Evolutionary conservation across 1,140 invertebrate genomes (phyloP), one percentile per base, ranked within the genome.

Genomic region (Brachionus sp.): DNA sequence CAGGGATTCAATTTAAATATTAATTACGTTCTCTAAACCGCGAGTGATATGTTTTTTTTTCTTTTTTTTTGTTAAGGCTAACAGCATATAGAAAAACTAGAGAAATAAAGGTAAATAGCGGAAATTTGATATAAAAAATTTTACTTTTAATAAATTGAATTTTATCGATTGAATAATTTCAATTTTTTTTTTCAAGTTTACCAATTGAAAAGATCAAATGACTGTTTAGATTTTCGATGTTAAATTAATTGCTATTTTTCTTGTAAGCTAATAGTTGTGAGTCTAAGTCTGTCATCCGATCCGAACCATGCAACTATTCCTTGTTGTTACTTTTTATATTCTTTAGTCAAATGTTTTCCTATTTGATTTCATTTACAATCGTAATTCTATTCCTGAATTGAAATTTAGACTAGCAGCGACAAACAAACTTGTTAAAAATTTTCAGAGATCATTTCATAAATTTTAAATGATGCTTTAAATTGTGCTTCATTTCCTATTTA

Each of bases 81-180:
- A 2, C n/a, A 2, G 44, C 2, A 5, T 33, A 33, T 4, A 33
- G 2, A 37, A n/a, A 66, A 66, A 33, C 1, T 33, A 66, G 64
- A 66, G 29, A 66, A 37, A 2, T 29, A 35, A 16, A 70, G 66
- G 66, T 39, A 70, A 39, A 39, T 70, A 37, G 35, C 16, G 66
- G 66, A 70, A 70, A 70, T 70, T 70, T 5, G 66, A 70, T 70
- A 33, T 5, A 39, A 39, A 66, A 66, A 33, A 33, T 42, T 23
- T 37, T 44, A 39, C 37, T 73, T 73, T 44, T 73, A 66, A 16
- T 39, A 70, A 70, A 39, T 70, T 39, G 35, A 70, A 16, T 70
- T 70, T 70, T 70, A 37, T 70, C 66, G 29, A 70, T 70, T 70
- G 66, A 70, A 70, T 70, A 70, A 70, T 70, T 70, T 70, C n/a